Conservation (phyloP, 1,140 invertebrate genomes). For the Teleogryllus occipitalis region DNA sequence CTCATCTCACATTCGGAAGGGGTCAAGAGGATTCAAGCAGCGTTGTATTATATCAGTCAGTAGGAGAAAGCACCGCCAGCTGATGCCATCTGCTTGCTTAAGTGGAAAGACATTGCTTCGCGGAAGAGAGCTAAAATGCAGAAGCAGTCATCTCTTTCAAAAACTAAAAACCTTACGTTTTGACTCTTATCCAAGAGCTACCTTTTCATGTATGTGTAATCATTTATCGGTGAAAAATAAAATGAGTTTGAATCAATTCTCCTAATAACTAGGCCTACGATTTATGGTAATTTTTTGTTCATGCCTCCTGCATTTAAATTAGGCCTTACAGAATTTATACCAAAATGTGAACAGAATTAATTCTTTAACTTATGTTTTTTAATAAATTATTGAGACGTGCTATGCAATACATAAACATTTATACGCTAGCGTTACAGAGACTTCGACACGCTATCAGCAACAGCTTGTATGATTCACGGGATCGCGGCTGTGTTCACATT, state of each 20-base stretch:
- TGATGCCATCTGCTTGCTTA: constrained; percentile 15
- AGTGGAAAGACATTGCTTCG: constrained; percentile 11
- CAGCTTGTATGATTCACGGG: no score
- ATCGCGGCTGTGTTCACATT: no score
- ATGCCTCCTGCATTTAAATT: neutral
- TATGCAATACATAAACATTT: neutral
- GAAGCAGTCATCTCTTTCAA: neutral
- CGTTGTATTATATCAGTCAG: constrained; percentile 15
- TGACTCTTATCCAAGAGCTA: neutral
- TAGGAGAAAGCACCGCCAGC: constrained; percentile 13
- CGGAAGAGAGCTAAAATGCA: neutral
- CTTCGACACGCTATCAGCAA: no score
- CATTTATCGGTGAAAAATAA: neutral
- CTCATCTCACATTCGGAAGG: constrained; percentile 14
- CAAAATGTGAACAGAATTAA: neutral
- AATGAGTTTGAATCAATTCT: neutral
- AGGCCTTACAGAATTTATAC: neutral
- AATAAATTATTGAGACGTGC: neutral
- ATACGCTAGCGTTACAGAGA: no score
- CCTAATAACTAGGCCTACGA: neutral
- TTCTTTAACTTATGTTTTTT: neutral
- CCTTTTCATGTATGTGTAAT: neutral
- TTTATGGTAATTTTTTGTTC: neutral
- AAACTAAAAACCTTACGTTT: neutral
- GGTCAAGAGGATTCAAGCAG: constrained; percentile 13